A percentile compares a stretch with the other conserved stretches of the same genome.
These are phyloP conservation scores for Trichogramma evanescens DNA, from an alignment of 2,888 invertebrate species.

Conservation along the genomic window DNA sequence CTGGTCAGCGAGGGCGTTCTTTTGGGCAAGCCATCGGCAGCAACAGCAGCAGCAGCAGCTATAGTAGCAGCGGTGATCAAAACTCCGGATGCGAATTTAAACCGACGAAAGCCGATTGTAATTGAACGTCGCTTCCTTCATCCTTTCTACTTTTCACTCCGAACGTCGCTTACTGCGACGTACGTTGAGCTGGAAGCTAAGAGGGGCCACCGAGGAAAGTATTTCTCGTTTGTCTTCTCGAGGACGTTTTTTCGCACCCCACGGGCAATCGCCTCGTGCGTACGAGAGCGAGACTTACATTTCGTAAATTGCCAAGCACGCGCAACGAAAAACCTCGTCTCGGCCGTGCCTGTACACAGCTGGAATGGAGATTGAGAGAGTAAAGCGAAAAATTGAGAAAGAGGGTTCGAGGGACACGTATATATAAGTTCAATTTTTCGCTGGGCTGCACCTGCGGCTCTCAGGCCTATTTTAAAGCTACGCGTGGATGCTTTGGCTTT, in stretches of 20 bases:
- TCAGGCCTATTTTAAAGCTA: constrained; percentile 1
- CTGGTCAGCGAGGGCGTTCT: constrained; percentile 15
- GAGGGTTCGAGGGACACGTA: neutral
- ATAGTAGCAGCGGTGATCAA: constrained; percentile 28
- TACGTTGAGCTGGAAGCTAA: too few relatives aligned
- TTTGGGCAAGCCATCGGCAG: constrained; percentile 17
- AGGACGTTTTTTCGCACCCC: too few relatives aligned
- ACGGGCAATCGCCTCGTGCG: too few relatives aligned
- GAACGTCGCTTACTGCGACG: too few relatives aligned
- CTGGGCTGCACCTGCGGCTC: constrained; percentile 36
- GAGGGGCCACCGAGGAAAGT: too few relatives aligned
- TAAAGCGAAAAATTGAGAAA: constrained; percentile 24
- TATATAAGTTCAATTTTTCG: constrained; percentile 34
- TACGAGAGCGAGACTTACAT: too few relatives aligned
- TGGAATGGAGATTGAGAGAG: neutral
- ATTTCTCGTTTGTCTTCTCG: too few relatives aligned
- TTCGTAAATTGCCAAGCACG: too few relatives aligned
- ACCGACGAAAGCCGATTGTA: constrained; percentile 34
- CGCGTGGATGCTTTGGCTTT: neutral
- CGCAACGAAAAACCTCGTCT: constrained; percentile 25
- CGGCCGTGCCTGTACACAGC: neutral
- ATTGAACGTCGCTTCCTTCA: constrained; percentile 30
- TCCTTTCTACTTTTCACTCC: neutral
- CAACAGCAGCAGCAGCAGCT: neutral
- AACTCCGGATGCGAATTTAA: constrained; percentile 32